These are phyloP conservation scores for Troilus luridus DNA, from an alignment of 2,888 invertebrate species.

Conservation along the genomic window DNA sequence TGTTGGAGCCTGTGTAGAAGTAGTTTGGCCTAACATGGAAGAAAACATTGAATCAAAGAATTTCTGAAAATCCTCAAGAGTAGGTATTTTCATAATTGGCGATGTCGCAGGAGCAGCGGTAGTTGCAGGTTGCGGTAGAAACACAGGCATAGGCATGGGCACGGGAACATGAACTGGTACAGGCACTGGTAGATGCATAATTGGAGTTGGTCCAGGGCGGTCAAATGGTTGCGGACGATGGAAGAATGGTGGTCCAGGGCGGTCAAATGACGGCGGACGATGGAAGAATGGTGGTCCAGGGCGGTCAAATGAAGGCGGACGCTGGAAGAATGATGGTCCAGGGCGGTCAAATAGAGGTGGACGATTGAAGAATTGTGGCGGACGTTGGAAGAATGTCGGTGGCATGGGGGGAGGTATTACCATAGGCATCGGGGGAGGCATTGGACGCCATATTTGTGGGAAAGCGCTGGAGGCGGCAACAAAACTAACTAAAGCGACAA, in stretches of 20 bases:
- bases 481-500: neutral
- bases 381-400: neutral
- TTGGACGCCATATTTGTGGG: neutral
- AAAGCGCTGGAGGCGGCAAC: neutral
- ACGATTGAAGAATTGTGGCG: too few relatives aligned
- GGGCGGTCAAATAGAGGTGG: too few relatives aligned
- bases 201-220: neutral
- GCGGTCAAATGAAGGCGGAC: too few relatives aligned
- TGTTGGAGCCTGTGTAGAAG: neutral
- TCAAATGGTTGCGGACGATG: neutral
- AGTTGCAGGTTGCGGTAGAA: neutral
- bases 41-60: neutral
- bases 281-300: neutral
- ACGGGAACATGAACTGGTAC: neutral
- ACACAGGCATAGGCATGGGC: neutral
- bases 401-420: neutral
- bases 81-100: neutral
- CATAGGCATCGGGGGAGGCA: neutral
- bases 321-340: neutral
- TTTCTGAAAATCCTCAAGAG: neutral
- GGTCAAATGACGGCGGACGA: neutral
- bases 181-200: neutral
- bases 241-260: neutral
- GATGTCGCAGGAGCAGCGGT: too few relatives aligned
- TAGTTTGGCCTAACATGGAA: neutral